Percentiles rank a stretch among this genome's conserved stretches.
Evolutionary conservation across 2,888 invertebrate genomes (phyloP).

Genomic region (Holacanthella duospinosa): DNA sequence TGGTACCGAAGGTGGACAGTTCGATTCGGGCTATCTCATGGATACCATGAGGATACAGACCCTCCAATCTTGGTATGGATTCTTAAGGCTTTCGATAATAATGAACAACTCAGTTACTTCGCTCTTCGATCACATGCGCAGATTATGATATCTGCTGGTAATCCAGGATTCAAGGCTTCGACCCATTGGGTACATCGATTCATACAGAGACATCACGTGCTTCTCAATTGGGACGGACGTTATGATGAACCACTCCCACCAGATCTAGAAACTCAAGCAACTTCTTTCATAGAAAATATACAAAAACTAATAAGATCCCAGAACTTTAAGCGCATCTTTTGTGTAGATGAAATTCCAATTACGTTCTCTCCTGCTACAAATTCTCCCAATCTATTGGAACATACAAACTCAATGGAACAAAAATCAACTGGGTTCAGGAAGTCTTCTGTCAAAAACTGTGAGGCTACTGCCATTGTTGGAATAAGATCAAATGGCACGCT

Average conservation of each 20-base stretch:
- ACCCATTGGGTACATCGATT: slow-evolving; percentile 39
- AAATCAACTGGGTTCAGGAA: slow-evolving; percentile 15
- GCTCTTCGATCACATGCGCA: slow-evolving; percentile 37
- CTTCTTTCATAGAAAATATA: slow-evolving; percentile 28
- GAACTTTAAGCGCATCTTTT: slow-evolving; percentile 26
- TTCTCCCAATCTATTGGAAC: background rate
- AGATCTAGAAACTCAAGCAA: slow-evolving; percentile 30
- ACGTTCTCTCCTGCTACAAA: slow-evolving; percentile 31
- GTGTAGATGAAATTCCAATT: slow-evolving; percentile 40
- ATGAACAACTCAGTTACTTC: slow-evolving; percentile 37
- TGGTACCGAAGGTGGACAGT: slow-evolving; percentile 40
- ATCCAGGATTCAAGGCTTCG: slow-evolving; percentile 37
- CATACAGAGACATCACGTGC: slow-evolving; percentile 38
- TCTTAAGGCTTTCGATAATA: slow-evolving; percentile 38
- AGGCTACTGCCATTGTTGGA: slow-evolving; percentile 38
- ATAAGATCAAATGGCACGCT: slow-evolving; percentile 37
- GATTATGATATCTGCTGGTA: slow-evolving; percentile 15
- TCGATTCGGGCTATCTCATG: slow-evolving; percentile 20
- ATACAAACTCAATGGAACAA: background rate
- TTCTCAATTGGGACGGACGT: slow-evolving; percentile 36
- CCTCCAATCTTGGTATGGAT: slow-evolving; percentile 37
- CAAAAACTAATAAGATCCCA: slow-evolving; percentile 12
- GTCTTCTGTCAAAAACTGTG: slow-evolving; percentile 38
- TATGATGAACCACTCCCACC: slow-evolving; percentile 33
- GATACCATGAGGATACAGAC: slow-evolving; percentile 28